These are phyloP conservation scores for Oreotrochilus melanogaster DNA, from an alignment of 2,113 vertebrate species.

Conservation along the genomic window DNA sequence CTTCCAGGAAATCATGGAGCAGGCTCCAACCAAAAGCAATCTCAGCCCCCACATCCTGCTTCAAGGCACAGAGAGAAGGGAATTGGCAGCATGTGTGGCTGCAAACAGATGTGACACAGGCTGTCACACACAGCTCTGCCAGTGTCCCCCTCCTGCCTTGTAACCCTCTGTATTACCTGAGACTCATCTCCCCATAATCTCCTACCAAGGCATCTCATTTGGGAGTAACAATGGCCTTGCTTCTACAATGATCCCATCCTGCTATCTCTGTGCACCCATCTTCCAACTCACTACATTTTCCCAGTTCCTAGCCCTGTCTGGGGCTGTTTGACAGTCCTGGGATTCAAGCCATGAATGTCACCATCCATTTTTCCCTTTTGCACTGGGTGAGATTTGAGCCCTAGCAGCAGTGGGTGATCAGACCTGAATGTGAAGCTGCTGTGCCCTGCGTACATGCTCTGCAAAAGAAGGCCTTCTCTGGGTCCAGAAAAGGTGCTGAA, in stretches of 20 bases:
- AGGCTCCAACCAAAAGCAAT: neutral
- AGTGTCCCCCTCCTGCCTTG: neutral
- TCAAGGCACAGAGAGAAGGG: neutral
- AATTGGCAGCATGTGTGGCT: fast-evolving
- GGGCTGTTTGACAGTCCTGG: neutral
- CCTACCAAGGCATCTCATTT: neutral
- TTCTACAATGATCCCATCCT: neutral
- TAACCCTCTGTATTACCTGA: neutral
- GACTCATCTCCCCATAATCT: neutral
- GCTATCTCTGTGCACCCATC: neutral
- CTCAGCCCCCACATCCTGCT: neutral
- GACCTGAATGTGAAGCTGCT: fast-evolving
- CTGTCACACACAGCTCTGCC: neutral
- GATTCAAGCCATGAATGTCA: neutral
- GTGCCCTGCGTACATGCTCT: neutral
- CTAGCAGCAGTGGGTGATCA: neutral
- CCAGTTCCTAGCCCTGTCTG: neutral
- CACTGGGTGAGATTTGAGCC: neutral
- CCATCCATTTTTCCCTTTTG: neutral
- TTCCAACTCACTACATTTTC: neutral
- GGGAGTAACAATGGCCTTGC: neutral
- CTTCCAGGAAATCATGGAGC: neutral
- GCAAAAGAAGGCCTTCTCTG: neutral
- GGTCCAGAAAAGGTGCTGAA: neutral
- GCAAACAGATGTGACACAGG: neutral